Evolutionary conservation across 1,140 invertebrate genomes (phyloP).

Genomic region (Dysdera silvatica): DNA sequence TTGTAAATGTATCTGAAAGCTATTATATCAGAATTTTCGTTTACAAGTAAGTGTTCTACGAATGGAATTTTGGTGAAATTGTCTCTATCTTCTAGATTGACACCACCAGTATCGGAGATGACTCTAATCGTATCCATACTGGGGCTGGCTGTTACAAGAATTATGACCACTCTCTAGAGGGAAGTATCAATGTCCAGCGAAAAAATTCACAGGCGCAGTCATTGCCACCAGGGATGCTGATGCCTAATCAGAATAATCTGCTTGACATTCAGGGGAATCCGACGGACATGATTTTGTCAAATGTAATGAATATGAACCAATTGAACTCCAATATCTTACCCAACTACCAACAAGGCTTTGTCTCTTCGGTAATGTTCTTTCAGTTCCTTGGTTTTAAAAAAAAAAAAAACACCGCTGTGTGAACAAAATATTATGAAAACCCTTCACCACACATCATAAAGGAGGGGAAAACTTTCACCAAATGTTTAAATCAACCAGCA

Average conservation of each 20-base stretch:
- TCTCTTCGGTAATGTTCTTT: slow-evolving; percentile 28
- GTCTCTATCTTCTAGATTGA: slow-evolving; percentile 55
- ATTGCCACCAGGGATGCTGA: slow-evolving; percentile 24
- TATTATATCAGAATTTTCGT: too few relatives aligned
- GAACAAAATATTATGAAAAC: too few relatives aligned
- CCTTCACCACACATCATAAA: too few relatives aligned
- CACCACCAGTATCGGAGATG: slow-evolving; percentile 69
- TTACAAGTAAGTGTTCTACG: too few relatives aligned
- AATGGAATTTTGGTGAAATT: background rate
- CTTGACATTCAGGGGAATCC: slow-evolving; percentile 17
- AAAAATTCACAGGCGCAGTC: slow-evolving; percentile 30
- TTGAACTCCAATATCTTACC: slow-evolving; percentile 26
- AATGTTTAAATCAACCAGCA: too few relatives aligned
- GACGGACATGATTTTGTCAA: slow-evolving; percentile 18
- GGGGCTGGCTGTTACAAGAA: slow-evolving; percentile 77
- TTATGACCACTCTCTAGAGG: slow-evolving; percentile 60
- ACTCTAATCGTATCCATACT: slow-evolving; percentile 59
- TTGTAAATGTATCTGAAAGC: background rate
- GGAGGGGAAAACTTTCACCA: too few relatives aligned
- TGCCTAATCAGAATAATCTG: slow-evolving; percentile 19
- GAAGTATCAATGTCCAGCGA: slow-evolving; percentile 25
- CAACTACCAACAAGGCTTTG: slow-evolving; percentile 23
- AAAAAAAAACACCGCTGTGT: too few relatives aligned
- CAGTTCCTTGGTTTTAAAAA: too few relatives aligned
- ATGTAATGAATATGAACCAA: slow-evolving; percentile 18